Percentiles rank a stretch among this genome's conserved stretches.
These are phyloP conservation scores for Drosophila putrida DNA, from an alignment of 2,888 invertebrate genomes.

Conservation along the genomic window DNA sequence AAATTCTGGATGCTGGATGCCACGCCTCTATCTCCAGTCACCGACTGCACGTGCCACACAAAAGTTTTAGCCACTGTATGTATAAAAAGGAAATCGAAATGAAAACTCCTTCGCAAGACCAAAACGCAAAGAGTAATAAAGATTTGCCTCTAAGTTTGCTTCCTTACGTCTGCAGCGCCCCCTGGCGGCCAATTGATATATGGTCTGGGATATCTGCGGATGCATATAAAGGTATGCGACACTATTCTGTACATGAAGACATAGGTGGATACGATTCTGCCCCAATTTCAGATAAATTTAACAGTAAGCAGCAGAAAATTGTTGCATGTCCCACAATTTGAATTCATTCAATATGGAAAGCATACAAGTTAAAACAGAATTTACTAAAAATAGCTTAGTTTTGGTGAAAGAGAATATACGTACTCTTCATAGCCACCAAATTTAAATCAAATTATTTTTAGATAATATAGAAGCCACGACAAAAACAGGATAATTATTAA, in stretches of 20 bases:
- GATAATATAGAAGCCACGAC: too few species aligned
- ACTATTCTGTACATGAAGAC: conserved; percentile 8
- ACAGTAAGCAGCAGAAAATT: conserved; percentile 24
- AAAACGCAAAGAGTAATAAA: conserved; percentile 74
- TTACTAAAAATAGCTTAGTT: too few species aligned
- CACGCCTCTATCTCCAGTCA: conserved; percentile 45
- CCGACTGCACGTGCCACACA: conserved; percentile 60
- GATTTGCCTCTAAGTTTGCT: conserved; percentile 60
- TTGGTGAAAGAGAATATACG: too few species aligned
- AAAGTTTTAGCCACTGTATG: conserved; percentile 61
- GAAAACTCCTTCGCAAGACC: conserved; percentile 37
- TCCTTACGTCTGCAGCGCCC: conserved; percentile 47
- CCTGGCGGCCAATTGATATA: conserved; percentile 73
- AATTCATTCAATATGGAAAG: not conserved
- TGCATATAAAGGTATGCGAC: conserved; percentile 33
- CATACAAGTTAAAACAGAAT: not conserved
- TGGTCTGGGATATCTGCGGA: conserved; percentile 47
- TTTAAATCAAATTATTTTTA: too few species aligned
- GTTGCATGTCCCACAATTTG: conserved; percentile 1
- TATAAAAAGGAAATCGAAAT: conserved; percentile 20
- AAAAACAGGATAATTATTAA: too few species aligned
- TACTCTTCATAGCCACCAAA: too few species aligned
- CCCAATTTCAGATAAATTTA: conserved; percentile 40
- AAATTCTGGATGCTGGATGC: conserved; percentile 37
- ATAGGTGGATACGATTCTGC: conserved; percentile 6